Conservation (phyloP, 2,797 vertebrate species). For the Carapus acus region DNA sequence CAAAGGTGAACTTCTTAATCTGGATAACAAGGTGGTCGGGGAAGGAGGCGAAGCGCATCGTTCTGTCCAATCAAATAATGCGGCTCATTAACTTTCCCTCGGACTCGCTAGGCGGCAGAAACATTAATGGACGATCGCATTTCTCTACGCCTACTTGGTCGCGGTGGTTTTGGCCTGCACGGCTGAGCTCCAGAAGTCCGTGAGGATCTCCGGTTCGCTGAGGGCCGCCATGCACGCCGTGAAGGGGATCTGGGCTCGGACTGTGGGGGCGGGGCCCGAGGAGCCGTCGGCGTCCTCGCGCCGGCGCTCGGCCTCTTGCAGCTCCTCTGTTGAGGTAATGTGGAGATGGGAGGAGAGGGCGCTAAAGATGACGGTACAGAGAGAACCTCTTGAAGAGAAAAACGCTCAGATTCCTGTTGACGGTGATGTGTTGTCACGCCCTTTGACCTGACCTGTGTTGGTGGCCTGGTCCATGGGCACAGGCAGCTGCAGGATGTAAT, state of each 20-base stretch:
- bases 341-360: neutral
- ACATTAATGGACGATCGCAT: neutral
- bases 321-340: constrained; percentile 76
- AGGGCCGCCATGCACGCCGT: constrained; percentile 93
- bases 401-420: too few species aligned
- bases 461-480: constrained; percentile 96
- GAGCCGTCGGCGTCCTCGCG: constrained; percentile 88
- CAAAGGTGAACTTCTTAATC: constrained; percentile 99
- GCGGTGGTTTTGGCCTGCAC: constrained; percentile 95
- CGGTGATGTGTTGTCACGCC: too few species aligned
- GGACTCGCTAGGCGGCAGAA: neutral
- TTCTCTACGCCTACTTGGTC: constrained; percentile 81
- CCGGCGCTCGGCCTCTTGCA: constrained; percentile 88
- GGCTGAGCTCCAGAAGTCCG: constrained; percentile 99
- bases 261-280: constrained; percentile 76
- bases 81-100: constrained; percentile 12
- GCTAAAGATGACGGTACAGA: too few species aligned
- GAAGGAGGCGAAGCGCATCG: constrained; percentile 96
- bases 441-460: constrained; percentile 93
- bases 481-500: constrained; percentile 96
- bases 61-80: constrained; percentile 70
- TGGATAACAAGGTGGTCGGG: constrained; percentile 98
- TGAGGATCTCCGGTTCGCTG: constrained; percentile 90
- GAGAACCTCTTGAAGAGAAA: too few species aligned
- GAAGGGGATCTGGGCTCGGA: constrained; percentile 94